Conservation (phyloP, 2,113 vertebrate species). For the Malurus cyaneus region DNA sequence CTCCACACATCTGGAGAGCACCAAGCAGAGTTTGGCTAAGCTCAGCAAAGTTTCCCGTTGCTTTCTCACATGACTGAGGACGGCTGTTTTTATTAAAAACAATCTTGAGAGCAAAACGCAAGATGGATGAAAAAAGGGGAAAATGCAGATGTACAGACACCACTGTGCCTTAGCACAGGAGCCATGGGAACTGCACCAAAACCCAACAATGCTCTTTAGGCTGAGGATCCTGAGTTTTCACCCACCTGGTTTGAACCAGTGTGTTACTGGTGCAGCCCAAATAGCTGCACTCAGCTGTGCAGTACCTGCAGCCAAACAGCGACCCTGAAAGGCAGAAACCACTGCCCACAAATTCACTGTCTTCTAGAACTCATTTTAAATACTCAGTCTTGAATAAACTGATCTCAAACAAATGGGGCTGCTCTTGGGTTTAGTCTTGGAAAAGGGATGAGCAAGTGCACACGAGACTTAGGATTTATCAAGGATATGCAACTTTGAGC, state of each 20-base stretch:
- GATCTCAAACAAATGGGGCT: neutral
- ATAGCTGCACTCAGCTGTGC: neutral
- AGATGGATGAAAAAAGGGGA: neutral
- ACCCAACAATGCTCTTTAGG: neutral
- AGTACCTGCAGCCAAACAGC: neutral
- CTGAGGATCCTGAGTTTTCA: neutral
- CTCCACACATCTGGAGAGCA: neutral
- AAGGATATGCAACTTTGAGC: neutral
- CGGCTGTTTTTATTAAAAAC: neutral
- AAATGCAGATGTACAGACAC: neutral
- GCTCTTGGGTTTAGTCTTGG: neutral
- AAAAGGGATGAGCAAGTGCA: neutral
- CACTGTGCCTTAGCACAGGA: neutral
- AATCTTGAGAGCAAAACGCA: neutral
- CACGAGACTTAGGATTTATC: neutral
- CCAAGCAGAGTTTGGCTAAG: neutral
- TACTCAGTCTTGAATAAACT: neutral
- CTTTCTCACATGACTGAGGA: neutral
- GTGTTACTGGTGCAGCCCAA: accelerated
- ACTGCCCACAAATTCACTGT: neutral
- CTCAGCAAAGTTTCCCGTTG: neutral
- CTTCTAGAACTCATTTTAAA: neutral
- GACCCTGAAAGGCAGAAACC: neutral
- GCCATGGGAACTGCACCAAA: accelerated
- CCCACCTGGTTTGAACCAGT: neutral